A percentile compares a stretch with the other conserved stretches of the same genome.
phyloP scores from a whole-genome alignment of 1,140 invertebrate species.

The Mamestra configurata region DNA sequence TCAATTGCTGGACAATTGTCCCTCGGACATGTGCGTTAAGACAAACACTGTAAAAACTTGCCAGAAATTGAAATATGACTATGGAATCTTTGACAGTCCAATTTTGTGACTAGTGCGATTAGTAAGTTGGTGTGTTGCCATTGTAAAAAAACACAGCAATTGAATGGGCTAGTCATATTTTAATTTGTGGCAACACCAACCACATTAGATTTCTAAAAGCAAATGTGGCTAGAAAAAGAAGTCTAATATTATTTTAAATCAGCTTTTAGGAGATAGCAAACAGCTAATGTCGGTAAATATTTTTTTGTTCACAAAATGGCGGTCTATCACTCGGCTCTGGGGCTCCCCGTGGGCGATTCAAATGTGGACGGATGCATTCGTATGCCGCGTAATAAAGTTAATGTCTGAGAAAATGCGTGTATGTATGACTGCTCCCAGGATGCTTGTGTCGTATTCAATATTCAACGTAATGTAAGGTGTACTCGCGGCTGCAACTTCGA shows the following conservation, averaged over 20 bases:
- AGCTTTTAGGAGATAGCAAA: constrained; percentile 10
- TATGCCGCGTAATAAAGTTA: constrained; percentile 44
- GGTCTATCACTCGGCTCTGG: constrained; percentile 46
- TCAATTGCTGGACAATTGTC: constrained; percentile 72
- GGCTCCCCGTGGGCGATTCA: constrained; percentile 51
- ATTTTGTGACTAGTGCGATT: no score
- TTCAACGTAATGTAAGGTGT: constrained; percentile 60
- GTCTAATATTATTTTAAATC: background rate
- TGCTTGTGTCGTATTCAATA: constrained; percentile 70
- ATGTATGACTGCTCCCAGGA: constrained; percentile 60
- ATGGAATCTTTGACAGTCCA: background rate
- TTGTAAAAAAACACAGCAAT: no score
- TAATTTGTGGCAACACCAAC: background rate
- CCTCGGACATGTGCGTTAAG: constrained; percentile 25
- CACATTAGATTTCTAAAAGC: background rate
- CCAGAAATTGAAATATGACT: background rate
- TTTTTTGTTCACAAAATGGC: constrained; percentile 28
- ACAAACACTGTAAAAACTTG: constrained; percentile 2
- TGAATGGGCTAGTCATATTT: background rate
- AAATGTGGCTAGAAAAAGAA: background rate
- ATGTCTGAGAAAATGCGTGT: constrained; percentile 53
- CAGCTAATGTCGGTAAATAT: background rate
- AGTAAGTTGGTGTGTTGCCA: no score
- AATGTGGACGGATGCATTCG: constrained; percentile 55
- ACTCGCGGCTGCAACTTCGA: constrained; percentile 53